phyloP scores from a whole-genome alignment of 2,888 invertebrate species.

The Caenorhabditis imperialis region DNA sequence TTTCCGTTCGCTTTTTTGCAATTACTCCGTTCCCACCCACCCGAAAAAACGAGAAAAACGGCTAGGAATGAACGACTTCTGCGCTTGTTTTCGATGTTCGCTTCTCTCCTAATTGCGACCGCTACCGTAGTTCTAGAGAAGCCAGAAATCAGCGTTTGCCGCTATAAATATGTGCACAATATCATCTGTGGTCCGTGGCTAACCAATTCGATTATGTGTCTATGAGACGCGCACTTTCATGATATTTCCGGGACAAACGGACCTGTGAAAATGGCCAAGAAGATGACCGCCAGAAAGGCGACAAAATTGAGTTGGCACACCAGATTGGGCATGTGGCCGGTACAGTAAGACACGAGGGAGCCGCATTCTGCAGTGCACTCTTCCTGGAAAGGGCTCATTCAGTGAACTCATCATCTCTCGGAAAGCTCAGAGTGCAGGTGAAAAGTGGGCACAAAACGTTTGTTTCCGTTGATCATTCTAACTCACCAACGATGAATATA shows the following conservation, averaged over 20 bases:
- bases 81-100: background rate
- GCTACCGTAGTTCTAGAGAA: conserved; percentile 21
- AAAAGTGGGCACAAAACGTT: background rate
- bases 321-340: conserved; percentile 41
- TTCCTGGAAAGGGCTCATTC: conserved; percentile 28
- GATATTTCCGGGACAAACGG: background rate
- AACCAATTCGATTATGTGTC: conserved; percentile 24
- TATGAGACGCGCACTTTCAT: background rate
- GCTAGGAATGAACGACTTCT: conserved; percentile 14
- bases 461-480: too few relatives aligned
- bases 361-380: conserved; percentile 47
- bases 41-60: conserved; percentile 24
- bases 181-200: conserved; percentile 31
- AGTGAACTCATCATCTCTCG: conserved; percentile 1
- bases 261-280: conserved; percentile 55
- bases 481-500: conserved; percentile 48
- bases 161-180: too few relatives aligned
- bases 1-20: conserved; percentile 46
- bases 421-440: too few relatives aligned
- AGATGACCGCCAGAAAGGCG: conserved; percentile 45
- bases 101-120: conserved; percentile 24
- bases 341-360: conserved; percentile 50
- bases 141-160: too few relatives aligned
- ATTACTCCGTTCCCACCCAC: conserved; percentile 19
- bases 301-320: conserved; percentile 51